phyloP scores from a whole-genome alignment of 2,113 vertebrate species.

The Daubentonia madagascariensis region DNA sequence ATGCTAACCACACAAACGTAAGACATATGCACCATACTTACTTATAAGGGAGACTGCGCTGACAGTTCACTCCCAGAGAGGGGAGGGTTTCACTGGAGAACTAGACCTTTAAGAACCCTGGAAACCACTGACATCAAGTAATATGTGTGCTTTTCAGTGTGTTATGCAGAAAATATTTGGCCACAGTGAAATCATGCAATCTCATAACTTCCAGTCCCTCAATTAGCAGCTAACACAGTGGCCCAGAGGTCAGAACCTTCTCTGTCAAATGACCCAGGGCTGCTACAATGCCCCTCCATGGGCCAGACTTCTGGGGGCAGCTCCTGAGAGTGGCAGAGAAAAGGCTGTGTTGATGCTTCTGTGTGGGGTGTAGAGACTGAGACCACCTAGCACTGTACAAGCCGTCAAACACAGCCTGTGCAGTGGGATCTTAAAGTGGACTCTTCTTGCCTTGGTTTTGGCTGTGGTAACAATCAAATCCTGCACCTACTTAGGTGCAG shows the following conservation, averaged over 20 bases:
- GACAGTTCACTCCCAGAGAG: not conserved
- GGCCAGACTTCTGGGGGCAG: not conserved
- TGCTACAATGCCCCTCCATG: not conserved
- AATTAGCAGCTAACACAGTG: not conserved
- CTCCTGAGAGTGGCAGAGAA: not conserved
- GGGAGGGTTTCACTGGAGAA: not conserved
- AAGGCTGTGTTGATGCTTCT: accelerated
- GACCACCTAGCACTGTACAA: not conserved
- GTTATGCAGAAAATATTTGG: not conserved
- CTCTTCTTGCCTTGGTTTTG: not conserved
- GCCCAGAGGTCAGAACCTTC: not conserved
- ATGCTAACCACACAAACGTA: not conserved
- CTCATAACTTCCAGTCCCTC: not conserved
- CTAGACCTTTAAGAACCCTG: not conserved
- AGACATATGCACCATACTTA: not conserved
- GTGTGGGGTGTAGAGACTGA: not conserved
- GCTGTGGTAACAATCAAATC: not conserved
- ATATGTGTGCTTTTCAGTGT: not conserved
- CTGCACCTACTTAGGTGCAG: not conserved
- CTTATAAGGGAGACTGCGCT: not conserved
- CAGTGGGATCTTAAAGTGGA: accelerated
- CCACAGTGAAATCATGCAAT: not conserved
- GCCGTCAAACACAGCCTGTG: not conserved
- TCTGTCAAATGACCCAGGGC: not conserved
- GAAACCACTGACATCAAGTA: not conserved